Percentiles rank a stretch among this genome's conserved stretches.
Conservation (phyloP, 1,140 invertebrate species). For the Centruroides vittatus region DNA sequence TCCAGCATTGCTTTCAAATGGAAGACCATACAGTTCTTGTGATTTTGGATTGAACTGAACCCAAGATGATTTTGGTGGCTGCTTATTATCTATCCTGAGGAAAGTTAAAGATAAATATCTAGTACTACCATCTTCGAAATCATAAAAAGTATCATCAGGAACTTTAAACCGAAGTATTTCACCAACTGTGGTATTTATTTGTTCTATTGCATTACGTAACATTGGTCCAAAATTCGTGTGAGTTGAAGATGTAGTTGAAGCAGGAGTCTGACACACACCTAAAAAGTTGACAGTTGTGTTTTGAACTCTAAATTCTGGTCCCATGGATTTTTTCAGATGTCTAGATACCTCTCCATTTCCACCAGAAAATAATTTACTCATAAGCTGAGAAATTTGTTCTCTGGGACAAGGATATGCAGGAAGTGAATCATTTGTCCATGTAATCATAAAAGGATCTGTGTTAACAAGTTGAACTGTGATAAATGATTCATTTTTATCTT, state of each 20-base stretch:
- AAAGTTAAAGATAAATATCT: slow-evolving; percentile 54
- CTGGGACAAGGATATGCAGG: slow-evolving; percentile 35
- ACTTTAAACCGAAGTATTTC: slow-evolving; percentile 62
- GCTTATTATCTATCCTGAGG: slow-evolving; percentile 49
- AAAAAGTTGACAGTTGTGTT: slow-evolving; percentile 18
- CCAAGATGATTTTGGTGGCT: slow-evolving; percentile 57
- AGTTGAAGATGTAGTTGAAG: slow-evolving; percentile 13
- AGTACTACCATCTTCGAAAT: slow-evolving; percentile 65
- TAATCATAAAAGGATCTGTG: slow-evolving; percentile 29
- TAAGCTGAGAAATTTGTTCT: slow-evolving; percentile 36
- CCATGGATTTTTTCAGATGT: slow-evolving; percentile 18
- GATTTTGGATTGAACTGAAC: slow-evolving; percentile 75
- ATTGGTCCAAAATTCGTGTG: slow-evolving; percentile 49
- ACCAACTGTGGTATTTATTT: slow-evolving; percentile 59
- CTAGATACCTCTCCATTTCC: slow-evolving; percentile 14
- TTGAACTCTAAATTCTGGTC: slow-evolving; percentile 19
- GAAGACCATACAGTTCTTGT: slow-evolving; percentile 78
- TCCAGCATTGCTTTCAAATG: slow-evolving; percentile 47
- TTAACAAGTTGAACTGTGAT: slow-evolving; percentile 51
- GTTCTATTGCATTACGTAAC: slow-evolving; percentile 67
- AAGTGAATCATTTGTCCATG: slow-evolving; percentile 78
- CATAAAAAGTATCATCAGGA: slow-evolving; percentile 71
- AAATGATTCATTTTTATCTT: slow-evolving; percentile 47
- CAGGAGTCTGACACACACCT: slow-evolving; percentile 18
- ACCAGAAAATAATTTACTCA: slow-evolving; percentile 37